Base-by-base conservation (phyloP, 2,888 invertebrate genomes). In the Athalia rosae region DNA sequence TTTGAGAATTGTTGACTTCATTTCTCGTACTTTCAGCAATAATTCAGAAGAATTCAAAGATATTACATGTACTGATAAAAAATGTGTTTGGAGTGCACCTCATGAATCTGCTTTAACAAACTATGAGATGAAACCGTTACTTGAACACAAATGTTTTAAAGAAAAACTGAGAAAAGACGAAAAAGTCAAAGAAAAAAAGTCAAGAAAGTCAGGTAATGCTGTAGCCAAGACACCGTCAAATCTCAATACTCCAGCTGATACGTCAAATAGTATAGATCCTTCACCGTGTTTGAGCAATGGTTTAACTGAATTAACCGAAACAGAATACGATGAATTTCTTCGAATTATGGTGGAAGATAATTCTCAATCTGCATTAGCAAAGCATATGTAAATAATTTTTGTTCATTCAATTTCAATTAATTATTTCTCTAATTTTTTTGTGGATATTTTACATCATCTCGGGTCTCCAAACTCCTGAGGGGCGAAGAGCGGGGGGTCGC, bases 11-110 rank as follows among this genome's bases (percentile, higher is more conserved):
- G 59, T 13, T 59, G 59, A 59, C 59, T 7, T 13, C 59, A 59
- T 59, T 74, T 76, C 61, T 50, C 59, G 9, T 59, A 64, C 59
- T 77, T 58, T 56, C 73, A 66, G 69, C 53, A 77, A 79, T 61
- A 59, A 79, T 66, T 59, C 77, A 58, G 73, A 79, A 47, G 41
- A 50, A 48, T 50, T 66, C 7, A 13, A 64, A 64, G n/a, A 43
- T 43, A 53, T 69, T 1, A 50, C 69, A 5, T 69, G 69, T 47
- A 47, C 69, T 4, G 69, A 69, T 56, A 50, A 69, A 50, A 69
- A 69, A 48, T 69, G 69, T 69, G 69, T 41, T n/a, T 56, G 56
- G 69, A 69, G 53, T 69, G 50, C 69, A n/a, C 69, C 69, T 4
- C 11, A 69, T 50, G 5, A 69, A 28, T 50, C 56, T 7, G 28